Evolutionary conservation across 2,797 vertebrate species (phyloP).

Genomic region (Lutjanus argentimaculatus): DNA sequence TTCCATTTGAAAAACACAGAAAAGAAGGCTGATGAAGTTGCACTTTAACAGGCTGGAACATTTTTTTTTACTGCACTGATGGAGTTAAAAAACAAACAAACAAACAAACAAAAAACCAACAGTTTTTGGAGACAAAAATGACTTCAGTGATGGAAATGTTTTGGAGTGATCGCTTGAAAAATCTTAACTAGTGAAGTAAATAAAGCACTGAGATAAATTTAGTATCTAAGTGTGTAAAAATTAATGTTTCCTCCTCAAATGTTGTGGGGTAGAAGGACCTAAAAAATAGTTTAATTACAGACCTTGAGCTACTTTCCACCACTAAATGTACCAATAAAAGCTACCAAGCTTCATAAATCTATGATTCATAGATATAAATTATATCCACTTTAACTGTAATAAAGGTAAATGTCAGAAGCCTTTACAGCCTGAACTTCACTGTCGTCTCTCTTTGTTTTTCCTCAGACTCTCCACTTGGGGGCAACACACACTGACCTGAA

Average conservation of each 20-base stretch:
- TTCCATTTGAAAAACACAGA: too few relatives aligned
- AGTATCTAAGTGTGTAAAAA: neutral
- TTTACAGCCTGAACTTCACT: neutral
- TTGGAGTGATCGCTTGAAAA: neutral
- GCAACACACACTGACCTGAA: constrained; percentile 63
- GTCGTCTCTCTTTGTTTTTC: constrained; percentile 6
- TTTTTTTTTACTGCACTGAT: neutral
- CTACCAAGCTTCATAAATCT: neutral
- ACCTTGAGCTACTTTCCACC: neutral
- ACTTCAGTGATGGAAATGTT: neutral
- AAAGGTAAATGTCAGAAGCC: neutral
- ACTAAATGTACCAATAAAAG: neutral
- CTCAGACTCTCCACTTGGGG: constrained; percentile 65
- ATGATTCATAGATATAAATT: neutral
- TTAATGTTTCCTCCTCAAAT: neutral
- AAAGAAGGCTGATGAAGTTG: too few relatives aligned
- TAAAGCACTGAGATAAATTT: neutral
- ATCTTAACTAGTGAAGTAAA: neutral
- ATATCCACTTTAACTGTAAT: too few relatives aligned
- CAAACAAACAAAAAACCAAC: neutral
- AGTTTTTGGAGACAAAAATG: neutral
- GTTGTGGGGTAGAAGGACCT: neutral
- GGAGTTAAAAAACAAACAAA: neutral
- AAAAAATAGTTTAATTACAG: neutral
- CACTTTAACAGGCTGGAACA: neutral